Percentiles rank a stretch among this genome's conserved stretches.
phyloP scores from a whole-genome alignment of 2,113 vertebrate genomes.

The Apistogramma diplotaenia region DNA sequence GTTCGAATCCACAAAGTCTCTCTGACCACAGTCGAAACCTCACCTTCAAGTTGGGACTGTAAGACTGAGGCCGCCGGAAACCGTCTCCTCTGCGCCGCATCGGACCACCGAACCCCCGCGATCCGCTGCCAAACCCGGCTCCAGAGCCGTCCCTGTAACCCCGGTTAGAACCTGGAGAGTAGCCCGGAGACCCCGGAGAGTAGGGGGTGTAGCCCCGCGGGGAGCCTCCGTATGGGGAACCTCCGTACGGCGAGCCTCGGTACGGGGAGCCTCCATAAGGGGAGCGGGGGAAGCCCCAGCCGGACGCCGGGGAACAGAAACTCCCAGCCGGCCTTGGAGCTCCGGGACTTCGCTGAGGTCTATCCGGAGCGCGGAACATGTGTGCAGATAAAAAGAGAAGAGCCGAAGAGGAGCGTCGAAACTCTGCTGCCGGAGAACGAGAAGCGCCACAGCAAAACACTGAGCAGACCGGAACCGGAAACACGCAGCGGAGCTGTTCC shows the following conservation, averaged over 20 bases:
- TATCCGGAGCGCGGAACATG: slow-evolving; percentile 37
- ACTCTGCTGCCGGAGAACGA: background rate
- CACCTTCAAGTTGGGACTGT: slow-evolving; percentile 35
- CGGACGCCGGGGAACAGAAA: slow-evolving; percentile 3
- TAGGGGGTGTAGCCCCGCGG: background rate
- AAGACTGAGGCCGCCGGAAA: slow-evolving; percentile 20
- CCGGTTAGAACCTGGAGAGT: background rate
- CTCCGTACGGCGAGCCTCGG: background rate
- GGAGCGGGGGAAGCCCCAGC: slow-evolving; percentile 22
- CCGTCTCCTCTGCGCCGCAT: background rate
- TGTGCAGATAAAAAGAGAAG: background rate
- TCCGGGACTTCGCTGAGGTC: slow-evolving; percentile 36
- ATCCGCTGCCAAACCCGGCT: background rate
- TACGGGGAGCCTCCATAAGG: slow-evolving; percentile 11
- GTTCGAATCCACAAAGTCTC: background rate
- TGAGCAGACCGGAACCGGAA: background rate
- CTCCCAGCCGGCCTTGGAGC: slow-evolving; percentile 12
- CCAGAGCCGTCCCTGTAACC: background rate
- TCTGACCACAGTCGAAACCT: too few species aligned
- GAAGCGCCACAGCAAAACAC: background rate
- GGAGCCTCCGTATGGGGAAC: background rate
- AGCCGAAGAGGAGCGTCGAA: background rate
- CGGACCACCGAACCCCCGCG: background rate
- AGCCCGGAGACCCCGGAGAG: background rate
- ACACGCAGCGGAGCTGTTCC: background rate